A percentile compares a stretch with the other conserved stretches of the same genome.
Evolutionary conservation across 2,888 invertebrate genomes (phyloP).

Genomic region (Yponomeuta malinellus): DNA sequence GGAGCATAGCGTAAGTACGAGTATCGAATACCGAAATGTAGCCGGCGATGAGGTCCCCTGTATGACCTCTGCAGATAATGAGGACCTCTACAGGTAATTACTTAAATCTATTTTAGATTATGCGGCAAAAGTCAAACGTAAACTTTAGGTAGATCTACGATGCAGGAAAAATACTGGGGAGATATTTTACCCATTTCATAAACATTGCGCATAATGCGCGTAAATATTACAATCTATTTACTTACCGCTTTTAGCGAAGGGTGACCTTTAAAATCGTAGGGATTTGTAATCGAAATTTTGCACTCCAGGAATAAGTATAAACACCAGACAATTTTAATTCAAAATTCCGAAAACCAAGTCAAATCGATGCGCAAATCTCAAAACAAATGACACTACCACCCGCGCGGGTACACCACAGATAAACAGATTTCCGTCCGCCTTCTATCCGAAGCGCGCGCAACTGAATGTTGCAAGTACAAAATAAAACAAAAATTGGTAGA

Average conservation of each 20-base stretch:
- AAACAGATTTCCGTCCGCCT: constrained; percentile 50
- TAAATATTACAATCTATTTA: not conserved
- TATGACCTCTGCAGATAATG: no score
- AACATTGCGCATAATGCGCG: constrained; percentile 13
- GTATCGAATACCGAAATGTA: no score
- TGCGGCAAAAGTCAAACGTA: no score
- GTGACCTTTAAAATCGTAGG: not conserved
- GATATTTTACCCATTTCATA: not conserved
- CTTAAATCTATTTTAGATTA: no score
- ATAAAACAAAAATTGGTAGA: constrained; percentile 20
- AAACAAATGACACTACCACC: constrained; percentile 13
- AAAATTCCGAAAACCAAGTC: constrained; percentile 12
- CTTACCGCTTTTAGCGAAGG: constrained; percentile 1
- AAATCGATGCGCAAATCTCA: constrained; percentile 9
- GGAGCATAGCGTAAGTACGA: no score
- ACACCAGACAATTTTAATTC: not conserved
- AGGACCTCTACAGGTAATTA: no score
- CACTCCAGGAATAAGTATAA: constrained; percentile 1
- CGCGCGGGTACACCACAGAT: constrained; percentile 45
- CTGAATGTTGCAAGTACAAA: constrained; percentile 36
- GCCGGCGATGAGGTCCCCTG: no score
- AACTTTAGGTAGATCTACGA: no score
- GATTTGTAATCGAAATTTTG: not conserved
- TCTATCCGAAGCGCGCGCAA: constrained; percentile 61
- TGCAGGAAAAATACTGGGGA: not conserved